Base-by-base conservation (phyloP, 2,797 vertebrate genomes). In the Atherinosoma microstoma region DNA sequence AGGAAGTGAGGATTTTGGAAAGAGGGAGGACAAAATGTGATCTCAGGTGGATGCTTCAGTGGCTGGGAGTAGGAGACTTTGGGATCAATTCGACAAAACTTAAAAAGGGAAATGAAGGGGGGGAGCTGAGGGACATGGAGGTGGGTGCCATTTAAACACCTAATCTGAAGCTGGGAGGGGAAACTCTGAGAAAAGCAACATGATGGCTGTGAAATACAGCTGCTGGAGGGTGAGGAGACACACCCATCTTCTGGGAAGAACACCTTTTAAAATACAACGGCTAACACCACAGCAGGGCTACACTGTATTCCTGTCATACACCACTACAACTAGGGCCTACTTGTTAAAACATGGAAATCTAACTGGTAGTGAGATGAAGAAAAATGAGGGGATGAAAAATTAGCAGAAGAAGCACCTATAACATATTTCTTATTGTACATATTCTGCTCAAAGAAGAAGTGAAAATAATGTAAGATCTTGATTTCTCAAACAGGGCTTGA, bases 141-240 rank as follows among this genome's bases (percentile, higher is more conserved):
- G 70, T 45, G 10, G 70, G 56, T 61, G 53, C 4, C 56, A 30
- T 54, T 75, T 42, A 49, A 45, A 66, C 54, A 49, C 59, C 34
- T 79, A 57, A 76, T 66, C 24, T 45, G 24, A 57, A 34, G 74
- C 34, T 8, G 40, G 79, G 51, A 64, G 51, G 53, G 63, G 53
- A 67, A 27, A 27, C 2, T 66, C 61, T 76, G 4, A 80, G 90
- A 84, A 82, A 88, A 91, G 89, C 89, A 83, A 94, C 93, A 94
- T 93, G 94, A 95, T 90, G 88, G 89, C 85, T 91, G 89, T 90
- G 85, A 93, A 95, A 93, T 94, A 93, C 94, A 95, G 93, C 90
- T 95, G 91, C 93, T 94, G 93, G 91, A 95, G 95, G 94, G 86
- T 94, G 93, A 95, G 95, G 93, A 84, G 45, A 89, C 84, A 36